These are phyloP conservation scores for Philopedon plagiatum DNA, from an alignment of 2,888 invertebrate species.

Conservation along the genomic window DNA sequence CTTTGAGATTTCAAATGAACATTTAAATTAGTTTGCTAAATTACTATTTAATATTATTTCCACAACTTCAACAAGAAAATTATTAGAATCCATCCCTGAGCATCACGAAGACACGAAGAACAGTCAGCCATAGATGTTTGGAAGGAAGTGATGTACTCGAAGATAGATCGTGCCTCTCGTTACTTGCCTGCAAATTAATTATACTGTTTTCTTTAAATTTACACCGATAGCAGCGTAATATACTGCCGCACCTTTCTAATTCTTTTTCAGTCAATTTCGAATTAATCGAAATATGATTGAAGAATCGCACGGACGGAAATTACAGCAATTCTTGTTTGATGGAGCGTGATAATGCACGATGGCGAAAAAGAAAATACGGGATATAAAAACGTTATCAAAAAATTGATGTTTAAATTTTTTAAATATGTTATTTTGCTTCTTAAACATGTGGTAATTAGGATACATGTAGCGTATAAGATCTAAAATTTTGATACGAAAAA, in stretches of 20 bases:
- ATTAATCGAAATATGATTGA: slow-evolving; percentile 51
- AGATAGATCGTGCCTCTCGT: slow-evolving; percentile 64
- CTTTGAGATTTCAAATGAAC: too few species aligned
- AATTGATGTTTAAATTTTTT: not conserved
- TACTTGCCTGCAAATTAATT: slow-evolving; percentile 59
- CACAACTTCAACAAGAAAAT: too few species aligned
- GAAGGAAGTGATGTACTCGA: slow-evolving; percentile 51
- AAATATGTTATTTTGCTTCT: not conserved
- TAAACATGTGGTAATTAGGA: too few species aligned
- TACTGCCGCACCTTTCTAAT: slow-evolving; percentile 51
- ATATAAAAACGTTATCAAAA: slow-evolving; percentile 12
- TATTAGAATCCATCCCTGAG: slow-evolving; percentile 31
- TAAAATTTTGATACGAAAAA: too few species aligned
- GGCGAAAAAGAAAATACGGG: not conserved
- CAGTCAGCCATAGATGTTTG: slow-evolving; percentile 23
- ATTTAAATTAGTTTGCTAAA: too few species aligned
- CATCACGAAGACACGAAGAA: not conserved
- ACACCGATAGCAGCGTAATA: slow-evolving; percentile 49
- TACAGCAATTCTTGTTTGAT: slow-evolving; percentile 44
- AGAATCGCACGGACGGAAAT: slow-evolving; percentile 50
- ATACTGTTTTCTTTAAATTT: slow-evolving; percentile 55
- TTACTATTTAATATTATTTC: too few species aligned
- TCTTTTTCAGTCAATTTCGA: slow-evolving; percentile 50
- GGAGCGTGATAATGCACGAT: slow-evolving; percentile 38
- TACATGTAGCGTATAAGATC: too few species aligned